These are phyloP conservation scores for Apodemus sylvaticus DNA, from an alignment of 2,113 vertebrate species.

Conservation along the genomic window DNA sequence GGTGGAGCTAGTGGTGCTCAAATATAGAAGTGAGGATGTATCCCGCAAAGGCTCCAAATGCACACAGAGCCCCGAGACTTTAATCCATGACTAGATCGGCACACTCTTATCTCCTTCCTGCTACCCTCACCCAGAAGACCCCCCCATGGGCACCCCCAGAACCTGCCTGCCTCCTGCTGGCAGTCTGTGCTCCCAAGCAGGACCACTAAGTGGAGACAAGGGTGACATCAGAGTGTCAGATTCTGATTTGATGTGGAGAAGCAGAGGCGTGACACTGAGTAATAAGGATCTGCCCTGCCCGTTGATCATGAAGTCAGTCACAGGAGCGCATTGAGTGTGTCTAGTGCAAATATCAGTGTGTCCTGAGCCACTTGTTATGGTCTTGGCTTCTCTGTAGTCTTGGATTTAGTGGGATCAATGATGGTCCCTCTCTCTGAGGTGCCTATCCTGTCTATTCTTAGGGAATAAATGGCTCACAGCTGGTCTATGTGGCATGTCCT, in stretches of 20 bases:
- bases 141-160: no score
- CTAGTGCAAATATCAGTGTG: rapidly evolving
- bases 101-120: rapidly evolving
- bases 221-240: rapidly evolving
- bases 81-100: rapidly evolving
- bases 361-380: no score
- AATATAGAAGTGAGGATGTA: neutral
- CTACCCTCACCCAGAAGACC: neutral
- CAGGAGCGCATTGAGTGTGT: neutral
- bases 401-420: neutral
- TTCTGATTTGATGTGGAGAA: neutral
- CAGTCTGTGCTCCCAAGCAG: neutral
- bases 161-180: neutral
- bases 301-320: no score
- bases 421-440: neutral
- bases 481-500: no score
- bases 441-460: neutral
- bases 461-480: neutral
- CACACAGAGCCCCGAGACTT: neutral
- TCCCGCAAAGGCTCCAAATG: rapidly evolving
- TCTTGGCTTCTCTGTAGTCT: no score
- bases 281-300: no score
- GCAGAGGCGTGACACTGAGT: neutral
- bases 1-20: neutral
- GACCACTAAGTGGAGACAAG: neutral